A percentile compares a stretch with the other conserved stretches of the same genome.
phyloP scores from a whole-genome alignment of 2,888 invertebrate species.

The Pristionchus fissidentatus region DNA sequence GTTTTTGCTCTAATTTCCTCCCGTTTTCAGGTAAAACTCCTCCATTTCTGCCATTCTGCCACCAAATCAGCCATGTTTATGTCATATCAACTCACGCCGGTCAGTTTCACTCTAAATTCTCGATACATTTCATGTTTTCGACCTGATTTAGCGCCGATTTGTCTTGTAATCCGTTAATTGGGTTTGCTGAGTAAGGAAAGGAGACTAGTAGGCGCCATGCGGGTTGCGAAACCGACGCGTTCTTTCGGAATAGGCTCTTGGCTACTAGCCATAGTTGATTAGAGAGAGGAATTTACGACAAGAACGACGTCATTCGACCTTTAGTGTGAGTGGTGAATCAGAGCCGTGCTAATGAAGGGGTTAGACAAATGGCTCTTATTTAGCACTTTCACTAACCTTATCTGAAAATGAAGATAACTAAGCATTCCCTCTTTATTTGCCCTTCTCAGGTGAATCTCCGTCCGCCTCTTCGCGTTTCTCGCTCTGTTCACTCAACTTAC shows the following conservation, averaged over 20 bases:
- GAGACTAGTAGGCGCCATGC: too few species aligned
- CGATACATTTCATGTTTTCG: neutral
- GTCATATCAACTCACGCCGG: conserved; percentile 44
- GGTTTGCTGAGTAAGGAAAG: too few species aligned
- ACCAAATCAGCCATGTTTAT: conserved; percentile 33
- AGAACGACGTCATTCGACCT: too few species aligned
- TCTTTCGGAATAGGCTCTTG: too few species aligned
- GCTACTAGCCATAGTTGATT: too few species aligned
- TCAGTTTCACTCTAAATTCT: neutral
- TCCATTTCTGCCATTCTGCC: neutral
- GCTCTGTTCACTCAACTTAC: neutral
- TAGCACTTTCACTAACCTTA: neutral
- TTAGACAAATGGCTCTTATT: neutral
- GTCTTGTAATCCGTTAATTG: too few species aligned
- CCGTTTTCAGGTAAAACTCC: neutral
- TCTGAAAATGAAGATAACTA: neutral
- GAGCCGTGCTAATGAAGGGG: neutral
- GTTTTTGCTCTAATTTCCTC: neutral
- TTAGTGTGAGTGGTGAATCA: too few species aligned
- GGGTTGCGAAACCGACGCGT: too few species aligned
- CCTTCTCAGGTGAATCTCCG: conserved; percentile 26
- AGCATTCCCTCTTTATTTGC: neutral
- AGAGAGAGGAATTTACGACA: too few species aligned
- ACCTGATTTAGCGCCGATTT: neutral
- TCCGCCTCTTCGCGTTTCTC: conserved; percentile 32